Evolutionary conservation across 2,113 vertebrate genomes (phyloP).

Genomic region (Aix galericulata): DNA sequence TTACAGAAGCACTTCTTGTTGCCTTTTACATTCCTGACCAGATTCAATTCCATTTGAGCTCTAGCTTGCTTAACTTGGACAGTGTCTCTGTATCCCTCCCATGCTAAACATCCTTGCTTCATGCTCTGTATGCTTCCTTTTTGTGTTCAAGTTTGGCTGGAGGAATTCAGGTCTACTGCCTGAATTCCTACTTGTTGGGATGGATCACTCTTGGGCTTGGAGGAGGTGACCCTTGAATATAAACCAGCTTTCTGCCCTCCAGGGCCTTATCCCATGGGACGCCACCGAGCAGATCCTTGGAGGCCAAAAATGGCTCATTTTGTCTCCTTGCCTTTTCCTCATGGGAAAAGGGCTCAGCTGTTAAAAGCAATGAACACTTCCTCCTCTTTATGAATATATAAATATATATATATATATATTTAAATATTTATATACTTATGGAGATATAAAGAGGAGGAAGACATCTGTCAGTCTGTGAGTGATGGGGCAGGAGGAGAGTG

Average conservation of each 20-base stretch:
- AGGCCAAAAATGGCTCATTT: neutral
- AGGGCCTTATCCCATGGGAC: neutral
- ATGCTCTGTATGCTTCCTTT: neutral
- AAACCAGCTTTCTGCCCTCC: neutral
- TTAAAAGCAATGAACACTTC: neutral
- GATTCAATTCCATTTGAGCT: neutral
- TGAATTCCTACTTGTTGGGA: neutral
- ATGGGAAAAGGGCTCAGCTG: neutral
- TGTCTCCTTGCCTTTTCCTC: neutral
- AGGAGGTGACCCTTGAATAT: neutral
- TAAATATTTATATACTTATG: too few species aligned
- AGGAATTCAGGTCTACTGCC: neutral
- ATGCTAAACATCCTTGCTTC: neutral
- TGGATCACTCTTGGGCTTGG: neutral
- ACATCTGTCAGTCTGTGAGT: accelerated
- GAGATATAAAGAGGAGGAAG: neutral
- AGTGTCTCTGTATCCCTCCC: neutral
- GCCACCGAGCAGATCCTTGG: neutral
- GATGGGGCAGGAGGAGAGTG: neutral
- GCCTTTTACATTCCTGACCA: neutral
- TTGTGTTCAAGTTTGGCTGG: neutral
- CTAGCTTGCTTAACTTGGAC: neutral
- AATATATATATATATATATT: too few species aligned
- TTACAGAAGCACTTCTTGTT: neutral
- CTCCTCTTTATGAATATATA: neutral